Evolutionary conservation across 2,888 invertebrate species (phyloP).

Genomic region (Chymomyza procnemis): DNA sequence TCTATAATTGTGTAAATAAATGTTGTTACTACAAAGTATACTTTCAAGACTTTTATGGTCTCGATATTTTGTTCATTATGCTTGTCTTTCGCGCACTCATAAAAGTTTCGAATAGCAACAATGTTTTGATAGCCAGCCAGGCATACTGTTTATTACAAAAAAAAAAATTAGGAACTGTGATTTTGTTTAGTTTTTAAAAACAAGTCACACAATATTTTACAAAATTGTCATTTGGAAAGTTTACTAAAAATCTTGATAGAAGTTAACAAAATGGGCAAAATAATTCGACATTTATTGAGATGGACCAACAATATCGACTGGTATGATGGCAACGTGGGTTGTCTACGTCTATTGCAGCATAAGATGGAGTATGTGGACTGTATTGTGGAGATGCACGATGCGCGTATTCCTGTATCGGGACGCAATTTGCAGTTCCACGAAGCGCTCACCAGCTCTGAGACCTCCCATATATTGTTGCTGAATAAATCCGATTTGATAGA

Average conservation of each 20-base stretch:
- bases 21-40: no score
- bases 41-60: no score
- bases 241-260: background rate
- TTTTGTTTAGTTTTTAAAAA: no score
- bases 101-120: no score
- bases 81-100: no score
- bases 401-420: constrained; percentile 93
- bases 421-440: constrained; percentile 88
- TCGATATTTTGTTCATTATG: no score
- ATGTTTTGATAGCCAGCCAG: no score
- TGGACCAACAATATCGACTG: constrained; percentile 84
- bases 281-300: constrained; percentile 77
- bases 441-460: constrained; percentile 82
- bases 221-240: background rate
- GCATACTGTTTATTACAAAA: background rate
- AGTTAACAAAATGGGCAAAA: background rate
- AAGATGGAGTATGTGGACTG: constrained; percentile 91
- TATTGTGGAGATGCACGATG: constrained; percentile 95
- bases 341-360: constrained; percentile 89
- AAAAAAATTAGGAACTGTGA: background rate
- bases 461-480: constrained; percentile 91
- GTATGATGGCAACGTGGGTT: constrained; percentile 91
- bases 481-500: constrained; percentile 91
- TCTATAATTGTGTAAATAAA: no score
- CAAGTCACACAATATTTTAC: background rate